Base-by-base conservation (phyloP, 2,888 invertebrate genomes). In the Drosophila tripunctata region DNA sequence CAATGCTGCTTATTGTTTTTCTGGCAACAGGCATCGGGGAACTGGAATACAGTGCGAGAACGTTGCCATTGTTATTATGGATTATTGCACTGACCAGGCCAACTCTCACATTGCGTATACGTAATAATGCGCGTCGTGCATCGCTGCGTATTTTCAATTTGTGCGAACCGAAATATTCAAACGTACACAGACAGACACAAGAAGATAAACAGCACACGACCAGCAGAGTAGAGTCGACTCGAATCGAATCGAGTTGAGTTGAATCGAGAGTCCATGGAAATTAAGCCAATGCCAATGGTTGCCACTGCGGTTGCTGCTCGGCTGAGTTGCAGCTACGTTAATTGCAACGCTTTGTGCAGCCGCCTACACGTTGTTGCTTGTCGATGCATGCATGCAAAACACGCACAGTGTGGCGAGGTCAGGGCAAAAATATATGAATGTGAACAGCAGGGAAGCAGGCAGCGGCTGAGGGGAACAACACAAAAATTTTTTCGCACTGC, bases 201-300 rank as follows among this genome's bases (percentile, higher is more conserved):
- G n/a, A n/a, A 85, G 86, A 85, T 81, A 81, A 75, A 75, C 75
- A 75, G 72, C 63, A 63, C 66, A 63, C 66, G 61, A 43, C 51
- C 65, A 64, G 65, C 33, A 35, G 44, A 54, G 48, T 41, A 19
- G 41, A 44, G 41, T 44, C 1, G 47, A 48, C 55, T 55, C 12
- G 44, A 54, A 57, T 48, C 22, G 45, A 51, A 30, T 41, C 38
- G 50, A 48, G 58, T 24, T 10, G 24, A 17, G 31, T 30, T 17
- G 43, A 17, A 17, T 58, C 4, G n/a, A 21, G 44, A 74, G 71
- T 75, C 67, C 78, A 84, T 84, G 79, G 74, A 85, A 82, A 82
- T 85, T 85, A 81, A 81, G 81, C 81, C 81, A 85, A 81, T 82
- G 76, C 83, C 85, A 75, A 69, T 80, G 79, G 75, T 66, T 69